Percentiles rank a stretch among this genome's conserved stretches.
phyloP scores from a whole-genome alignment of 1,140 invertebrate genomes.

The Zaprionus davidi region DNA sequence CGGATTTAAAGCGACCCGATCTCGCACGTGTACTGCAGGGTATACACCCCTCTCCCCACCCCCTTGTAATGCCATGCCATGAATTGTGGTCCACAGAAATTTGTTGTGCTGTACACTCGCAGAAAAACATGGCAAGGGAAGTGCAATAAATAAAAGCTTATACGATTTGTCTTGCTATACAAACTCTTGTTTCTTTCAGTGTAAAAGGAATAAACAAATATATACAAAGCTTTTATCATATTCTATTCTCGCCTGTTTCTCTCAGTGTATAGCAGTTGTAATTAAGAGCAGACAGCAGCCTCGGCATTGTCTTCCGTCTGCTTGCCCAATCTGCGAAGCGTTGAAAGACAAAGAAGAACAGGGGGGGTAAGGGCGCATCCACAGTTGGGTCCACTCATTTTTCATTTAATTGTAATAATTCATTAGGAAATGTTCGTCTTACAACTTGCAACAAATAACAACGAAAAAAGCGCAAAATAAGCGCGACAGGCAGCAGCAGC shows the following conservation, averaged over 20 bases:
- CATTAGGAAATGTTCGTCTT: conserved; percentile 64
- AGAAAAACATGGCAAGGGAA: not conserved
- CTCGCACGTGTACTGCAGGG: not conserved
- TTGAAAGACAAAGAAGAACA: conserved; percentile 30
- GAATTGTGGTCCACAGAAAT: not conserved
- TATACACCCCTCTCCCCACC: not conserved
- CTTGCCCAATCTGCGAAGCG: conserved; percentile 42
- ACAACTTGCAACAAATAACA: conserved; percentile 29
- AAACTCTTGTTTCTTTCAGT: not conserved
- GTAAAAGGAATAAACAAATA: not conserved
- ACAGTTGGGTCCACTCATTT: conserved; percentile 64
- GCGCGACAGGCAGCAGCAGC: conserved; percentile 25
- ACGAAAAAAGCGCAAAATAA: conserved; percentile 44
- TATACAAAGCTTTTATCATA: not conserved
- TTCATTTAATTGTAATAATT: conserved; percentile 81
- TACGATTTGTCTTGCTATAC: not conserved
- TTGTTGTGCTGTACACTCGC: not conserved
- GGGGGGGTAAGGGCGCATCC: not conserved
- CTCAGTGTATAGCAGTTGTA: conserved; percentile 52
- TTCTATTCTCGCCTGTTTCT: not conserved
- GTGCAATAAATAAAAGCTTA: not conserved
- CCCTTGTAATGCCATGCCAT: not conserved
- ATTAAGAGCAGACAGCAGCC: conserved; percentile 54
- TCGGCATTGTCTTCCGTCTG: conserved; percentile 18
- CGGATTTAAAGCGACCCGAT: conserved; percentile 1